Conservation (phyloP, 2,113 vertebrate species). For the Colius striatus region DNA sequence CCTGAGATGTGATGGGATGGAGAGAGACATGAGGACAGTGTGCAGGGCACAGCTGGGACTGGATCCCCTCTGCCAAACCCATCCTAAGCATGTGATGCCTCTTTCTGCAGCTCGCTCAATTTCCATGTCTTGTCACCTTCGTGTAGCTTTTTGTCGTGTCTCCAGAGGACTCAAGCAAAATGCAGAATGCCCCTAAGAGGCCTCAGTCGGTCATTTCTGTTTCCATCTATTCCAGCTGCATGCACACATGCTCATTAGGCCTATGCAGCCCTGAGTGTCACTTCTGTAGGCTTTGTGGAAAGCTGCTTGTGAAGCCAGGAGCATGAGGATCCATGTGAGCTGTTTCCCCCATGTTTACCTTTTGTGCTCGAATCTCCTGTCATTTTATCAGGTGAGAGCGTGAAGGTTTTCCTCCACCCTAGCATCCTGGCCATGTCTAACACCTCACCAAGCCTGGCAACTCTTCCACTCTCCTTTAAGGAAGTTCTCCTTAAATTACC, state of each 20-base stretch:
- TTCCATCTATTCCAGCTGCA: not conserved
- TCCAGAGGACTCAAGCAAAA: not conserved
- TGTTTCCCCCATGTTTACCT: not conserved
- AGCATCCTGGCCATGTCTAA: not conserved
- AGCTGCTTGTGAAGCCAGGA: not conserved
- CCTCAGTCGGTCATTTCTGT: not conserved
- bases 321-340: not conserved
- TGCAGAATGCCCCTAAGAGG: not conserved
- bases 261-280: not conserved
- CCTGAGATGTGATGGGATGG: not conserved
- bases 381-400: not conserved
- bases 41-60: not conserved
- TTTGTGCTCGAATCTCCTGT: not conserved
- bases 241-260: not conserved
- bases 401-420: not conserved
- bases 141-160: not conserved
- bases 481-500: not conserved
- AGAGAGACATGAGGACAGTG: fast-evolving
- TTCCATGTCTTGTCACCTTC: not conserved
- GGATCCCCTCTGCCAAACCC: not conserved
- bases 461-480: not conserved
- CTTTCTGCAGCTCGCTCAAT: not conserved
- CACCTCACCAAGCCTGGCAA: not conserved
- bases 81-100: not conserved
- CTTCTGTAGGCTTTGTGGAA: not conserved